These are phyloP conservation scores for Latheticus oryzae DNA, from an alignment of 2,888 invertebrate genomes.

Conservation along the genomic window DNA sequence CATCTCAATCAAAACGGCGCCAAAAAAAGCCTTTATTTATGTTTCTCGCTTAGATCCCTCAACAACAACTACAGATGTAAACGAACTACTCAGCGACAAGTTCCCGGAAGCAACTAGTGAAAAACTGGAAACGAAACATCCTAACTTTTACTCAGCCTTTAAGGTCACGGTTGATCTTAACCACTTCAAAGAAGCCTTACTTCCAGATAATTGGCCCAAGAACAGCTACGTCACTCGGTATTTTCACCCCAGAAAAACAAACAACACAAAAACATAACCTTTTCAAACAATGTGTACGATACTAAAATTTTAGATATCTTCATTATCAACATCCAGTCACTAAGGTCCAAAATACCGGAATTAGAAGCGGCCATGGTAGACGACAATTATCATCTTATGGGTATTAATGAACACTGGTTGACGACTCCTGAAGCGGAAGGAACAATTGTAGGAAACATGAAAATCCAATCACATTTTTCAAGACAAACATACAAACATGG, in stretches of 20 bases:
- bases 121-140: slow-evolving; percentile 14
- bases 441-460: neutral
- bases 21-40: slow-evolving; percentile 22
- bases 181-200: neutral
- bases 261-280: neutral
- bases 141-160: slow-evolving; percentile 5
- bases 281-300: neutral
- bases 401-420: neutral
- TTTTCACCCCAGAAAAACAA: slow-evolving; percentile 12
- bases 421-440: neutral
- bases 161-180: slow-evolving; percentile 3
- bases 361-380: slow-evolving; percentile 8
- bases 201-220: neutral
- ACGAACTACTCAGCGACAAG: slow-evolving; percentile 6
- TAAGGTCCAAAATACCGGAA: slow-evolving; percentile 7
- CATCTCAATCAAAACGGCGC: slow-evolving; percentile 13
- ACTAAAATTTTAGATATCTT: slow-evolving; percentile 6
- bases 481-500: neutral
- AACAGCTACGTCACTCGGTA: slow-evolving; percentile 4
- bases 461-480: slow-evolving; percentile 4
- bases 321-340: slow-evolving; percentile 10
- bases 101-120: slow-evolving; percentile 23
- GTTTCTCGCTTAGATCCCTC: slow-evolving; percentile 12
- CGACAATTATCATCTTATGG: slow-evolving; percentile 11
- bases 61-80: slow-evolving; percentile 11